Evolutionary conservation across 2,113 vertebrate genomes (phyloP).

Genomic region (Hystrix brachyura): DNA sequence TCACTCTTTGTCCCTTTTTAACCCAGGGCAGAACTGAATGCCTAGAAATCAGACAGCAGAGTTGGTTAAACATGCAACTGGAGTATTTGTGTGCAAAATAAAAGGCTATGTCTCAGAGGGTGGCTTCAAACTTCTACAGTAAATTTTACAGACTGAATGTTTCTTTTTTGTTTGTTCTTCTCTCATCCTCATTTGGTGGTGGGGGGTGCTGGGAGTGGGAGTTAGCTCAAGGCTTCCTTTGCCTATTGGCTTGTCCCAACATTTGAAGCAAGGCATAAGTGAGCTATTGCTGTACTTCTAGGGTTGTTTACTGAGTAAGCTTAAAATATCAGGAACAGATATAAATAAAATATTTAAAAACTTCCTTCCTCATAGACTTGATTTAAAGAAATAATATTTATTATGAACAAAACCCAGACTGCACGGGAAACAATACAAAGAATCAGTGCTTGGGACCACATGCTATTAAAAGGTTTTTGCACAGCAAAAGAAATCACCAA

Average conservation of each 20-base stretch:
- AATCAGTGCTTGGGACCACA: too few relatives aligned
- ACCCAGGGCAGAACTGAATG: constrained; percentile 63
- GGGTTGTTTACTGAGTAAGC: constrained; percentile 41
- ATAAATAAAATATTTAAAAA: constrained; percentile 35
- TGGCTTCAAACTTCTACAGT: constrained; percentile 52
- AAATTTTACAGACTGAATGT: constrained; percentile 60
- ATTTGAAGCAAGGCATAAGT: background rate
- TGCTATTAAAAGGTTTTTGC: too few relatives aligned
- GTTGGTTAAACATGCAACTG: constrained; percentile 74
- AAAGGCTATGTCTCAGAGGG: constrained; percentile 52
- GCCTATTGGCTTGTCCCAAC: background rate
- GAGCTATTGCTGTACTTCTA: constrained; percentile 2
- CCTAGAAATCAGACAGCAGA: constrained; percentile 76
- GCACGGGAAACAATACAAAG: too few relatives aligned
- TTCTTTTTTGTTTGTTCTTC: background rate
- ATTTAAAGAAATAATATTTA: constrained; percentile 41
- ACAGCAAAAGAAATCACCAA: too few relatives aligned
- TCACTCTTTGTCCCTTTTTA: constrained; percentile 77
- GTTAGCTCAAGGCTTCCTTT: constrained; percentile 24
- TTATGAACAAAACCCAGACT: too few relatives aligned
- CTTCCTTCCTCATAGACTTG: background rate
- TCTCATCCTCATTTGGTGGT: background rate
- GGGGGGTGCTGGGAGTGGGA: too few relatives aligned
- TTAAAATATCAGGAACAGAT: background rate
- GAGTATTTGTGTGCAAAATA: constrained; percentile 70